Percentiles rank a stretch among this genome's conserved stretches.
phyloP scores from a whole-genome alignment of 2,797 vertebrate genomes.

The Gobio occitaniae region DNA sequence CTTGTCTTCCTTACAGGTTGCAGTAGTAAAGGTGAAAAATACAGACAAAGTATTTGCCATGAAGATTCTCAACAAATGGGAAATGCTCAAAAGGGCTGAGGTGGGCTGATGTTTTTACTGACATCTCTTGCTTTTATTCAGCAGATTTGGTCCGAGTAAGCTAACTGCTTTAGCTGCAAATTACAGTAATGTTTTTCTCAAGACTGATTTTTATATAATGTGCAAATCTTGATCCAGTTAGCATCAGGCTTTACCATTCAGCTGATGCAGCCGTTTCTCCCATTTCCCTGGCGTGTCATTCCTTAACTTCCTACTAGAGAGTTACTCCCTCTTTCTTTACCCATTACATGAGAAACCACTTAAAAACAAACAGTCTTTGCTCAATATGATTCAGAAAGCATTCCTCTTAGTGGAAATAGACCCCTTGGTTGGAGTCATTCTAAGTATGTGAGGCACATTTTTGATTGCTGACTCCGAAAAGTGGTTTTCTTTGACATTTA shows the following conservation, averaged over 20 bases:
- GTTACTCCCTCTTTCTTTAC: neutral
- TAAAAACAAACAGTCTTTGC: constrained; percentile 38
- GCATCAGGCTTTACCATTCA: neutral
- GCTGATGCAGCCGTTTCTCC: constrained; percentile 15
- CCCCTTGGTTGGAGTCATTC: constrained; percentile 19
- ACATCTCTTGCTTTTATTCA: constrained; percentile 32
- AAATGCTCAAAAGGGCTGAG: constrained; percentile 99
- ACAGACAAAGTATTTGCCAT: constrained; percentile 98
- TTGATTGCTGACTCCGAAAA: constrained; percentile 14
- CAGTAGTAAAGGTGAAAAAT: constrained; percentile 97
- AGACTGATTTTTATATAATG: neutral
- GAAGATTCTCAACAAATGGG: constrained; percentile 99
- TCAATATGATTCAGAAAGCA: constrained; percentile 17
- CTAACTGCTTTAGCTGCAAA: neutral
- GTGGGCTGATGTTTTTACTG: constrained; percentile 74
- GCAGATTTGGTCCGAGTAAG: neutral
- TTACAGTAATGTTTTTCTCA: constrained; percentile 3
- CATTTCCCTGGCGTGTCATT: constrained; percentile 3
- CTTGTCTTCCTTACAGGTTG: constrained; percentile 81
- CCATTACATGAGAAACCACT: constrained; percentile 59
- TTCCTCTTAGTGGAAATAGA: neutral
- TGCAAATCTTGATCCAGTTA: constrained; percentile 16
- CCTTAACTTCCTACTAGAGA: neutral
- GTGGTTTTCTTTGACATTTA: constrained; percentile 34
- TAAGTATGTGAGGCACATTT: constrained; percentile 8